Conservation (phyloP, 2,888 invertebrate species). For the Ditula angustiorana region DNA sequence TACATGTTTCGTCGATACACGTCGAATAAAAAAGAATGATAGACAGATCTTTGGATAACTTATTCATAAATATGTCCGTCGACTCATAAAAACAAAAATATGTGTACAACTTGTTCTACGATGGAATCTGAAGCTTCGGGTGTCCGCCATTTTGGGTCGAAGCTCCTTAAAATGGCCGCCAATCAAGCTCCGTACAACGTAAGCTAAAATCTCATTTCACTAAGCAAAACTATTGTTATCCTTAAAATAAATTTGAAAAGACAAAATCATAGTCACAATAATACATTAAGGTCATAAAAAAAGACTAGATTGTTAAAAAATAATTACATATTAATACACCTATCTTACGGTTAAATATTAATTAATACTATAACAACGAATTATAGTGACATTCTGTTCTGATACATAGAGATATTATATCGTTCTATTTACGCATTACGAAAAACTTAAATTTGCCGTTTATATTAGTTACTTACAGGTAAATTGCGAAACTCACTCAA, state of each 20-base stretch:
- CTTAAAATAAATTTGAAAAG: constrained; percentile 51
- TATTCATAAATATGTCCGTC: constrained; percentile 38
- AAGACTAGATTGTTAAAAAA: constrained; percentile 81
- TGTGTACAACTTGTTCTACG: constrained; percentile 39
- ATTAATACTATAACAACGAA: constrained; percentile 53
- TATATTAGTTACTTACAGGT: constrained; percentile 22
- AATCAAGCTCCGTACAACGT: constrained; percentile 17
- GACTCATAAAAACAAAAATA: constrained; percentile 39
- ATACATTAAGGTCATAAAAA: constrained; percentile 73
- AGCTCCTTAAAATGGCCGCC: constrained; percentile 36
- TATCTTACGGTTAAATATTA: constrained; percentile 46
- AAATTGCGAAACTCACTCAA: constrained; percentile 37
- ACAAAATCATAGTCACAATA: constrained; percentile 61
- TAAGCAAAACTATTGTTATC: constrained; percentile 43
- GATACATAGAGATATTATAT: constrained; percentile 37
- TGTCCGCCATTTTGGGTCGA: constrained; percentile 19
- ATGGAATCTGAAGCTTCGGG: constrained; percentile 33
- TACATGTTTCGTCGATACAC: constrained; percentile 42
- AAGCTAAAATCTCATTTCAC: constrained; percentile 50
- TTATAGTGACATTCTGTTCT: constrained; percentile 48
- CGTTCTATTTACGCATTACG: constrained; percentile 14
- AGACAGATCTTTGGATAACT: constrained; percentile 55
- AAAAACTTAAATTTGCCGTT: constrained; percentile 36
- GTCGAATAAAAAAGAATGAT: constrained; percentile 44
- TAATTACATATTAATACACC: constrained; percentile 52